Percentiles rank a stretch among this genome's conserved stretches.
These are phyloP conservation scores for Mya arenaria DNA, from an alignment of 1,140 invertebrate species.

Conservation along the genomic window DNA sequence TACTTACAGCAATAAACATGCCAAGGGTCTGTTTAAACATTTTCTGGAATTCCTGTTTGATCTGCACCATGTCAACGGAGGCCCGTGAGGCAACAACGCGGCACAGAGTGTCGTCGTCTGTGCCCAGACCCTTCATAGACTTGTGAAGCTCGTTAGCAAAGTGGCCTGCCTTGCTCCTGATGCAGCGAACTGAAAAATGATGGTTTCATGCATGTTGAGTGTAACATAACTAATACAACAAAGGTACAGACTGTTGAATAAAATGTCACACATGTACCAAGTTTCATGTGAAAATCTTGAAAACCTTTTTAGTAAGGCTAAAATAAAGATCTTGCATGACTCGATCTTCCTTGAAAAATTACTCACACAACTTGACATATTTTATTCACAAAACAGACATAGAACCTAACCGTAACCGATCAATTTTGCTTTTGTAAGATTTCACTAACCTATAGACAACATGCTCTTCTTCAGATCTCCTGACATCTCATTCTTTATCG, in stretches of 20 bases:
- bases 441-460: conserved; percentile 76
- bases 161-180: conserved; percentile 75
- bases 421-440: too few species aligned
- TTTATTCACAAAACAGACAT: too few species aligned
- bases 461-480: conserved; percentile 79
- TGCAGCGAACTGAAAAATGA: conserved; percentile 76
- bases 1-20: conserved; percentile 75
- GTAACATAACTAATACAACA: too few species aligned
- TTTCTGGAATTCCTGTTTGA: conserved; percentile 82
- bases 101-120: conserved; percentile 81
- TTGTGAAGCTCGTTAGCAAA: conserved; percentile 80
- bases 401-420: too few species aligned
- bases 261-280: too few species aligned
- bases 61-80: conserved; percentile 83
- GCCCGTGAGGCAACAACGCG: conserved; percentile 80
- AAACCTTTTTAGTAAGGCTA: too few species aligned
- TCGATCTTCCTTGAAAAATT: too few species aligned
- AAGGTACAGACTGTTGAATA: too few species aligned
- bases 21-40: conserved; percentile 75
- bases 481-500: conserved; percentile 80
- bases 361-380: too few species aligned
- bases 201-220: too few species aligned
- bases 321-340: too few species aligned
- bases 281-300: too few species aligned
- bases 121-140: conserved; percentile 81